Percentiles rank a stretch among this genome's conserved stretches.
These are phyloP conservation scores for Peromyscus nudipes DNA, from an alignment of 2,797 vertebrate genomes.

Conservation along the genomic window DNA sequence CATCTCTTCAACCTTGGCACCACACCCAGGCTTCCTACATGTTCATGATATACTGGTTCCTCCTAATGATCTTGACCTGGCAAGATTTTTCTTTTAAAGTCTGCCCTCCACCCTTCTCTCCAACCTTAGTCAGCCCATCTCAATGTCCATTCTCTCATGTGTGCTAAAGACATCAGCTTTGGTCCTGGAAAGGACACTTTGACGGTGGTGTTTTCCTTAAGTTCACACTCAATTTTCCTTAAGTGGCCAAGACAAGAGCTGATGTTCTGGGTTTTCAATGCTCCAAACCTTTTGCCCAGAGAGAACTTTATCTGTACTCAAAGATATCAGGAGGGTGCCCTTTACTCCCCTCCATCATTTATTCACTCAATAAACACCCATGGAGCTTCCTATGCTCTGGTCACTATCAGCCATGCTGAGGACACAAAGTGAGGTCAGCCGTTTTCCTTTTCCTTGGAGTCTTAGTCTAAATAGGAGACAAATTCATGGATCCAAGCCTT, in stretches of 20 bases:
- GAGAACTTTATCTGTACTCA: neutral
- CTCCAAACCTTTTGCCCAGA: neutral
- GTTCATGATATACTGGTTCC: neutral
- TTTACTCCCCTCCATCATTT: no score
- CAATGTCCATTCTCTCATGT: rapidly evolving
- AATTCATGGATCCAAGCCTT: neutral
- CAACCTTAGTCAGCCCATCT: neutral
- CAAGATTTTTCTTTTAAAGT: neutral
- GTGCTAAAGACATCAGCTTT: neutral
- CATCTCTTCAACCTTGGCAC: neutral
- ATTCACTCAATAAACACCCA: neutral
- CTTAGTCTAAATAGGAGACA: neutral
- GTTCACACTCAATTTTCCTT: neutral
- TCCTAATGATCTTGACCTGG: neutral
- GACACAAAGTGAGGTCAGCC: neutral
- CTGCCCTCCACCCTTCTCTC: neutral
- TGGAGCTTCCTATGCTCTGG: neutral
- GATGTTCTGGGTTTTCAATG: neutral
- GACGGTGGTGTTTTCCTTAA: neutral
- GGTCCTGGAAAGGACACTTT: neutral
- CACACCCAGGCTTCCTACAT: neutral
- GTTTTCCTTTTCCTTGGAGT: neutral
- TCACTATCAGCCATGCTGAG: neutral
- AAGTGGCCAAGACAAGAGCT: neutral
- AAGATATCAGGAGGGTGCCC: no score